Evolutionary conservation across 2,113 vertebrate genomes (phyloP), one percentile per base, ranked within the genome.

Genomic region (Oceanodroma tethys): DNA sequence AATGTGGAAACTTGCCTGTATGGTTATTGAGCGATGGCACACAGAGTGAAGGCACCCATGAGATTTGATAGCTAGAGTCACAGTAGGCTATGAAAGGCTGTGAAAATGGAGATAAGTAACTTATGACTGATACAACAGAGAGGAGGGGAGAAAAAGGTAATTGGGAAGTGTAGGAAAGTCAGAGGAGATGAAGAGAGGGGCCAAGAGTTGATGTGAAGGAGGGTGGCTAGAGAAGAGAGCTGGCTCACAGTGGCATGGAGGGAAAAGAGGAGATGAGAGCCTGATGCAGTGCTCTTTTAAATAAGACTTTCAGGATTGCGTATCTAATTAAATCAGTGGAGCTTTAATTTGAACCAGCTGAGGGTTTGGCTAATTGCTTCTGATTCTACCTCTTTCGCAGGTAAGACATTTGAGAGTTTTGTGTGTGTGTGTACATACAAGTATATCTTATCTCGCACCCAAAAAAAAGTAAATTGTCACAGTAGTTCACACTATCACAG

Each of bases 1-100:
- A 63, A 26, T 9, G 7, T 38, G 23, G 50, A 36, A 56, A 45
- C 1, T 2, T 0, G 2, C 11, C 45, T 55, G 43, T 6, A 1
- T 30, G 18, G 26, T 68, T n/a, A 30, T 30, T 55, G 36, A 26
- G 47, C 4, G 3, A 25, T 17, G 16, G 48, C 38, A 32, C 26
- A 6, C 13, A 58, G 40, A 14, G 32, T 8, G 29, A 68, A 22
- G n/a, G 30, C 2, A 9, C 34, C 30, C 8, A 1, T 23, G 62
- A 71, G 18, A 30, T 68, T 48, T n/a, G 25, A 21, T 42, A 45
- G 42, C 18, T 34, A 9, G 55, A 43, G 65, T 55, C 81, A 16
- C 32, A 70, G n/a, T 21, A 45, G 45, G 16, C 55, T 47, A 0
- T 36, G 53, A 90, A 83, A 48, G 68, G 29, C 58, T 81, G 11